Evolutionary conservation across 2,888 invertebrate species (phyloP).

Genomic region (Entomobrya multifasciata): DNA sequence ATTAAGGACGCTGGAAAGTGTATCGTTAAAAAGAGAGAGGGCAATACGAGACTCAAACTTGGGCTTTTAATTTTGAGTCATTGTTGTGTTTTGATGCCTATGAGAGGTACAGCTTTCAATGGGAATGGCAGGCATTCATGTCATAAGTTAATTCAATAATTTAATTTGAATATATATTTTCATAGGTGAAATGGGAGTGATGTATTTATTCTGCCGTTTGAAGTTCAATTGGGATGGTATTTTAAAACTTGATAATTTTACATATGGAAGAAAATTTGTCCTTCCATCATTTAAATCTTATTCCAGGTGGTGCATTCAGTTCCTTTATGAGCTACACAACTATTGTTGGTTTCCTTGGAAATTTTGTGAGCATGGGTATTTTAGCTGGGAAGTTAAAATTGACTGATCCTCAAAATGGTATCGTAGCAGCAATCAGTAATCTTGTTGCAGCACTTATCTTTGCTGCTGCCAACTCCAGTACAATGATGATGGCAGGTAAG

Average conservation of each 20-base stretch:
- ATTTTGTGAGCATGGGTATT: constrained; percentile 86
- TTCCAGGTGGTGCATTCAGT: too few relatives aligned
- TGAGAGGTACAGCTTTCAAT: too few relatives aligned
- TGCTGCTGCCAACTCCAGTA: constrained; percentile 93
- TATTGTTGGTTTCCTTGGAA: constrained; percentile 58
- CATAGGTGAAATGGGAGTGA: constrained; percentile 76
- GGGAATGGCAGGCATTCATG: too few relatives aligned
- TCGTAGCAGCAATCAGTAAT: constrained; percentile 92
- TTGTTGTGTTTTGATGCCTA: constrained; percentile 70
- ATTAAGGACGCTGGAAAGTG: constrained; percentile 84
- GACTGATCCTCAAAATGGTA: constrained; percentile 92
- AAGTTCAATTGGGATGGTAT: constrained; percentile 74
- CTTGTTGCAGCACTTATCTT: too few relatives aligned
- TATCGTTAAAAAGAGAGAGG: constrained; percentile 84
- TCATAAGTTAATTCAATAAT: too few relatives aligned
- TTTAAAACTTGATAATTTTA: constrained; percentile 68
- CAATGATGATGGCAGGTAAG: constrained; percentile 84
- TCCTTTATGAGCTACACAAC: too few relatives aligned
- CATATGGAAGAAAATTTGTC: too few relatives aligned
- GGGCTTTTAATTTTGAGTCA: constrained; percentile 81
- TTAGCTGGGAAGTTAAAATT: constrained; percentile 91
- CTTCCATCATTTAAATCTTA: not conserved
- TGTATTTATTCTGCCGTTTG: constrained; percentile 73
- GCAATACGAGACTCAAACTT: not conserved
- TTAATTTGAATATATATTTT: too few relatives aligned